Conservation (phyloP, 2,113 vertebrate genomes). For the Mellivora capensis region DNA sequence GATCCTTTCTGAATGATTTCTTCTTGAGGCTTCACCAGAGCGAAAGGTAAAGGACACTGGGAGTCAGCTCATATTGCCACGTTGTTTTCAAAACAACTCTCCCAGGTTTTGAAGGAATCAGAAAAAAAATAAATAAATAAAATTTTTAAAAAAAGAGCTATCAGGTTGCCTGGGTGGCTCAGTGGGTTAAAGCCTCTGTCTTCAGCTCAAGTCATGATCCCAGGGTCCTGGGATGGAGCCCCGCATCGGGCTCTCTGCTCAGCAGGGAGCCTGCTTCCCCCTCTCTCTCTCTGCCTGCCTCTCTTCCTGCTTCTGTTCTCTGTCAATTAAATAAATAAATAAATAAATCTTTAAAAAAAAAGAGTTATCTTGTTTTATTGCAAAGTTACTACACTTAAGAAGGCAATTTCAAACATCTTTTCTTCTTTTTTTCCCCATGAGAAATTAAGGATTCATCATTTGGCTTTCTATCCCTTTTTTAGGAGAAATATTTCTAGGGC, state of each 20-base stretch:
- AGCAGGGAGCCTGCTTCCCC: too few relatives aligned
- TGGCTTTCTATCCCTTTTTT: not conserved
- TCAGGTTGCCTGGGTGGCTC: too few relatives aligned
- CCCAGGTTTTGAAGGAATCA: not conserved
- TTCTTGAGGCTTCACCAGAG: not conserved
- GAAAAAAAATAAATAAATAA: not conserved
- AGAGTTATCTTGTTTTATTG: not conserved
- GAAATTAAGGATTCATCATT: not conserved
- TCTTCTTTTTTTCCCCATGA: not conserved
- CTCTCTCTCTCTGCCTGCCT: too few relatives aligned
- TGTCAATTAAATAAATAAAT: too few relatives aligned
- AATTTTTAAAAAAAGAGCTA: not conserved
- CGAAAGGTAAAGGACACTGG: not conserved
- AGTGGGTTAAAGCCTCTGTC: too few relatives aligned
- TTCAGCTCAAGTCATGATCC: too few relatives aligned
- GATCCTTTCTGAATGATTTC: not conserved
- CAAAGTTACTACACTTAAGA: slow-evolving; percentile 29
- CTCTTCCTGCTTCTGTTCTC: too few relatives aligned
- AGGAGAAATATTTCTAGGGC: not conserved
- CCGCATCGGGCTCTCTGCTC: too few relatives aligned
- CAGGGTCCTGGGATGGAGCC: too few relatives aligned
- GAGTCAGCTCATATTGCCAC: not conserved
- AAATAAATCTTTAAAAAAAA: not conserved
- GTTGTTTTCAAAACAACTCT: not conserved
- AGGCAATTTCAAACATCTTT: not conserved